A percentile compares a stretch with the other conserved stretches of the same genome.
Evolutionary conservation across 2,797 vertebrate species (phyloP).

Genomic region (Aeoliscus strigatus): DNA sequence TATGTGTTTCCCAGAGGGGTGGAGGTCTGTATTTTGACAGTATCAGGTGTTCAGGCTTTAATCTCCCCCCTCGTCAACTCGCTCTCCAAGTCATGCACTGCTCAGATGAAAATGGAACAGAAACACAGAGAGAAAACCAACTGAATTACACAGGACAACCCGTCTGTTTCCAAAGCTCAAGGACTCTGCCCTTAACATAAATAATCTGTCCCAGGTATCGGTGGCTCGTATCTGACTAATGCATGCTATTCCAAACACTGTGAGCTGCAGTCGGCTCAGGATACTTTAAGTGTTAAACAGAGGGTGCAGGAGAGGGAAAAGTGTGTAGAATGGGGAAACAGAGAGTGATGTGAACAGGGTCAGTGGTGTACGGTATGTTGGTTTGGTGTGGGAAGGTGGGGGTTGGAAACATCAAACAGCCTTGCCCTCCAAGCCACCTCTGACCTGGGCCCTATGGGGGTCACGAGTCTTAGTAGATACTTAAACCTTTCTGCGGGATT

Average conservation of each 20-base stretch:
- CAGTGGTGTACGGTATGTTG: slow-evolving; percentile 5
- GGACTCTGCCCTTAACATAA: slow-evolving; percentile 53
- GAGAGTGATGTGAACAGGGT: slow-evolving; percentile 11
- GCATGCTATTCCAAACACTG: slow-evolving; percentile 51
- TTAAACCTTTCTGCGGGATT: slow-evolving; percentile 71
- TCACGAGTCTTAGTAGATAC: slow-evolving; percentile 71
- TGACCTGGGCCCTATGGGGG: slow-evolving; percentile 67
- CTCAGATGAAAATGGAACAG: slow-evolving; percentile 43
- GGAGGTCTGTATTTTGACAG: slow-evolving; percentile 67
- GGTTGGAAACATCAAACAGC: slow-evolving; percentile 39
- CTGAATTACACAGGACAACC: slow-evolving; percentile 50
- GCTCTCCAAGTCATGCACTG: slow-evolving; percentile 34
- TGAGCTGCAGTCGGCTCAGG: slow-evolving; percentile 19
- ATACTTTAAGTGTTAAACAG: slow-evolving; percentile 18
- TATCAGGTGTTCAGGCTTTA: slow-evolving; percentile 68
- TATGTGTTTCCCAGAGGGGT: slow-evolving; percentile 45
- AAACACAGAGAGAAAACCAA: slow-evolving; percentile 28
- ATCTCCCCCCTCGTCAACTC: slow-evolving; percentile 39
- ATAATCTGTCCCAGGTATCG: slow-evolving; percentile 57
- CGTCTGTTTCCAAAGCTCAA: slow-evolving; percentile 44
- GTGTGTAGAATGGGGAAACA: slow-evolving; percentile 16
- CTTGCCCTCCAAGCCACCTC: slow-evolving; percentile 63
- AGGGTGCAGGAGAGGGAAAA: slow-evolving; percentile 27
- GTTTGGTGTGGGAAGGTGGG: slow-evolving; percentile 1
- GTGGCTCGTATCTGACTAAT: slow-evolving; percentile 62